Conservation (phyloP, 2,888 invertebrate genomes). For the Epiblema foenella region DNA sequence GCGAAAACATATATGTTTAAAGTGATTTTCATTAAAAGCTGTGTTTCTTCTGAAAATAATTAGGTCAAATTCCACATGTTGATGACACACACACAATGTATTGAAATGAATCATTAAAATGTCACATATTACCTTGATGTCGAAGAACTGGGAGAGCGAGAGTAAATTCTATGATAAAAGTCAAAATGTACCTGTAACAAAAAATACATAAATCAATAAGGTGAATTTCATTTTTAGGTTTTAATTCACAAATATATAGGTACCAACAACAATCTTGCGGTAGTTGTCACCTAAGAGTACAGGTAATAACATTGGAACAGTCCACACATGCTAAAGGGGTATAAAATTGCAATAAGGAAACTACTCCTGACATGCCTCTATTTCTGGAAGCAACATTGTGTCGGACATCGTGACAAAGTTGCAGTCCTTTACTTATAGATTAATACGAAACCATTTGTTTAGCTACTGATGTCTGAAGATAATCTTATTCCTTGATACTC, state of each 20-base stretch:
- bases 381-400: constrained; percentile 33
- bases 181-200: constrained; percentile 47
- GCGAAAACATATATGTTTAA: neutral
- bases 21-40: constrained; percentile 15
- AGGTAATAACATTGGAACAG: constrained; percentile 21
- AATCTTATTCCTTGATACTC: neutral
- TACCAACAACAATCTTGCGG: neutral
- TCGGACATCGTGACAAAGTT: constrained; percentile 50
- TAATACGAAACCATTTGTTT: neutral
- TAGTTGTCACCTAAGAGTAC: constrained; percentile 6
- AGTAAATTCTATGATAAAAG: constrained; percentile 50
- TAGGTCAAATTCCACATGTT: neutral
- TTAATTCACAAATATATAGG: too few species aligned
- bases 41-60: constrained; percentile 11
- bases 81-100: too few species aligned
- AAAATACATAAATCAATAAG: constrained; percentile 16
- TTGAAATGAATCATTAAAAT: constrained; percentile 42
- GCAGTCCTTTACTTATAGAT: constrained; percentile 32
- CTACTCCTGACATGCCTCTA: constrained; percentile 35
- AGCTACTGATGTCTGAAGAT: neutral
- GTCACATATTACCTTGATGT: constrained; percentile 49
- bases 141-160: constrained; percentile 45
- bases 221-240: too few species aligned
- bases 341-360: constrained; percentile 50
- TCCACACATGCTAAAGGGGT: constrained; percentile 37